Evolutionary conservation across 2,113 vertebrate species (phyloP), one percentile per base, ranked within the genome.

Genomic region (Speoplatyrhinus poulsoni): DNA sequence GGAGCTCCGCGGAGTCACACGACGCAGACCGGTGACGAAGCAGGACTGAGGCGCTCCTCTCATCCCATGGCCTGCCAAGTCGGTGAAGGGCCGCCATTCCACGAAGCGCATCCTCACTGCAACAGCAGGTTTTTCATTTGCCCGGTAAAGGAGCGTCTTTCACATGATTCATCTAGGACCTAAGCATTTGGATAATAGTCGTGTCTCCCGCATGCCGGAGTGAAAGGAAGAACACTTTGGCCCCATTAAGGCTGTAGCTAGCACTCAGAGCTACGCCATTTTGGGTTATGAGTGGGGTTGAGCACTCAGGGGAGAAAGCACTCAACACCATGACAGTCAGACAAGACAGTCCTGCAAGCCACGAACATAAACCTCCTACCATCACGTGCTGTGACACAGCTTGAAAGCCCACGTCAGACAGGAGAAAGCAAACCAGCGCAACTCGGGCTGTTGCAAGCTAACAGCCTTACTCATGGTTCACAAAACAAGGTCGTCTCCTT

Each of bases 181-280:
- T 3, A 62, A 69, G 69, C 3, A 64, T 75, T 60, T 72, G 67
- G 71, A 66, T 80, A 48, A 76, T 60, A 69, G 60, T 63, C 60
- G 47, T 53, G 63, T 70, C 60, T 70, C 50, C 52, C 17, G 19
- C 12, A 15, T 73, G 74, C 75, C 41, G 41, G 66, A 73, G 46
- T 70, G 74, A 72, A 67, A 72, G 68, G 67, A 80, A 63, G 75
- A 78, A 65, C 69, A 57, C 17, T 75, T 10, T 80, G 71, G 69
- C 48, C 67, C 64, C 66, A 80, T 80, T 71, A 69, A 80, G 52
- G 70, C 59, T 41, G 57, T 10, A 67, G 64, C 46, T 57, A 70
- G 78, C 68, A 70, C 73, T 77, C 65, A 60, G 41, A 72, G 58
- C 67, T 62, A 72, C 63, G 48, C 65, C 19, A 17, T 67, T 19